Evolutionary conservation across 2,113 vertebrate genomes (phyloP).

Genomic region (Alethe diademata): DNA sequence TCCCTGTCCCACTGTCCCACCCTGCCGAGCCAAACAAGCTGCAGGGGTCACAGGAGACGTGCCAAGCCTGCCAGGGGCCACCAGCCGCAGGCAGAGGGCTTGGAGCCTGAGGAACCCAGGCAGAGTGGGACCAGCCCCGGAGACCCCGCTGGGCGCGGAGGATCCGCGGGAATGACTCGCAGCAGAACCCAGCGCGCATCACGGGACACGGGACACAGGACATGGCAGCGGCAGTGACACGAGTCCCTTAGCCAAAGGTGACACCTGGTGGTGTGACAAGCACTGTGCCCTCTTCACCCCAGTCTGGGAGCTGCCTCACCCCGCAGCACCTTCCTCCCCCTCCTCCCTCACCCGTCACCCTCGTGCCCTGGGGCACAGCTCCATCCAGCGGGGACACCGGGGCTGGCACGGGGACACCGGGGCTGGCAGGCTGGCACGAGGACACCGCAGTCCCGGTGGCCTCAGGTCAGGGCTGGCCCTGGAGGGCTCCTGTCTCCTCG

Average conservation of each 20-base stretch:
- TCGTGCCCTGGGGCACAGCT: background rate
- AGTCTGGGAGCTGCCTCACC: accelerated
- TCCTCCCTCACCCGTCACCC: accelerated
- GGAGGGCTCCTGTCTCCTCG: accelerated
- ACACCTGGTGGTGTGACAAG: background rate
- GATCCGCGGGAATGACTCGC: accelerated
- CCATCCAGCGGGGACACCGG: background rate
- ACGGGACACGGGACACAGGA: accelerated
- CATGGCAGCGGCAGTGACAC: accelerated
- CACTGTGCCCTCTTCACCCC: accelerated
- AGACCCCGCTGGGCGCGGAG: accelerated
- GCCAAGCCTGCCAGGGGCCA: background rate
- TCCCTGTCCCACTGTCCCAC: accelerated
- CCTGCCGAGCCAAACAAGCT: accelerated
- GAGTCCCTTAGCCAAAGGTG: background rate
- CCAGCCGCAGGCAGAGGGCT: background rate
- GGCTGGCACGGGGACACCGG: background rate
- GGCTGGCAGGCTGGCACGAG: background rate
- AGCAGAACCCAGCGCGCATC: accelerated
- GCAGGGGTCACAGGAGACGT: accelerated
- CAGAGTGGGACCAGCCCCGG: background rate
- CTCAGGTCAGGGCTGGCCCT: background rate
- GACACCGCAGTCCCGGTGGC: accelerated
- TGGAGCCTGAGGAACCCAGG: background rate
- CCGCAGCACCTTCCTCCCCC: accelerated